Evolutionary conservation across 2,888 invertebrate species (phyloP).

Genomic region (Venustoraphidia nigricollis): DNA sequence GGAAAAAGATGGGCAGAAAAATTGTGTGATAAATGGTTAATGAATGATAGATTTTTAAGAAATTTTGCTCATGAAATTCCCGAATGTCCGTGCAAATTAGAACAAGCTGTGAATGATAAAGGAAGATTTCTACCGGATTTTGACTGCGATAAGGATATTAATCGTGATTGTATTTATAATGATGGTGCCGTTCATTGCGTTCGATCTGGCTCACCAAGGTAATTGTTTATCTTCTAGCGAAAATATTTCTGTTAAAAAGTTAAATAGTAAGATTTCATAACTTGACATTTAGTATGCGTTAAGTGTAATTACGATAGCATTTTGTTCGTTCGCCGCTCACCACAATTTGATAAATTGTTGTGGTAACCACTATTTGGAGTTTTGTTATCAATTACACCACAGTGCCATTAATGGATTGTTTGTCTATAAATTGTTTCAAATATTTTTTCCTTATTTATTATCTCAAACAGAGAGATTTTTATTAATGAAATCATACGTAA

Average conservation of each 20-base stretch:
- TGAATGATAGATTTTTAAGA: constrained; percentile 63
- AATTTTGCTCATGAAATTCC: constrained; percentile 74
- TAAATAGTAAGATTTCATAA: too few species aligned
- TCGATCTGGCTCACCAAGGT: constrained; percentile 80
- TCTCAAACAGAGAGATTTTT: neutral
- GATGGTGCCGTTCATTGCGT: constrained; percentile 87
- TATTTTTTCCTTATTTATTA: neutral
- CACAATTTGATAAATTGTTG: too few species aligned
- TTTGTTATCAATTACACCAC: too few species aligned
- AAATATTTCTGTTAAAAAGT: too few species aligned
- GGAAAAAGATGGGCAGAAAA: constrained; percentile 70
- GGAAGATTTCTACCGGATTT: constrained; percentile 84
- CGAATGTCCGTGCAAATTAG: constrained; percentile 81
- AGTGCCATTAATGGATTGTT: too few species aligned
- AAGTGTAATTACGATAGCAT: too few species aligned
- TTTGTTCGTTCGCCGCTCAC: too few species aligned
- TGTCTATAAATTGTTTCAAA: too few species aligned
- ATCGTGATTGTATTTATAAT: constrained; percentile 77
- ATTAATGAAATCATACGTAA: neutral
- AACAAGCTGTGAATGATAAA: constrained; percentile 82
- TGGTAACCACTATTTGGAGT: too few species aligned
- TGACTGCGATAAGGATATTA: constrained; percentile 82
- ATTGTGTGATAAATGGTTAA: constrained; percentile 83
- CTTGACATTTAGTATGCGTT: too few species aligned
- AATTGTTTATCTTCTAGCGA: constrained; percentile 22